These are phyloP conservation scores for Agonopterix alstromeriana DNA, from an alignment of 2,888 invertebrate species.

Conservation along the genomic window DNA sequence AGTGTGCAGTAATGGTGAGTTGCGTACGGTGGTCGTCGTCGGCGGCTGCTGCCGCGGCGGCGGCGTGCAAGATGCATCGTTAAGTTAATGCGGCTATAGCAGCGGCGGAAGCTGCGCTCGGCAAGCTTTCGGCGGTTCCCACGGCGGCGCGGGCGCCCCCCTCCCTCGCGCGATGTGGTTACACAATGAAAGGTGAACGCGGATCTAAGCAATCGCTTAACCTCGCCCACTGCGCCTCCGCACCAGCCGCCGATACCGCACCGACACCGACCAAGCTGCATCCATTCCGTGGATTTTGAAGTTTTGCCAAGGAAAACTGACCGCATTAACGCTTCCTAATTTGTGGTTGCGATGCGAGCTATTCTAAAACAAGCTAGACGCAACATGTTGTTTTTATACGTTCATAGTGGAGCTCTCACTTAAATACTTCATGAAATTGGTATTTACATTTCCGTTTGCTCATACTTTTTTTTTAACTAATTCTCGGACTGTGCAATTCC, in stretches of 20 bases:
- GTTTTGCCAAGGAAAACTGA: conserved; percentile 6
- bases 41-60: conserved; percentile 11
- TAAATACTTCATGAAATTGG: no score
- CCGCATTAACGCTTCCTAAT: conserved; percentile 4
- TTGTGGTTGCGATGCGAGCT: not conserved
- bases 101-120: conserved; percentile 69
- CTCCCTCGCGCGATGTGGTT: conserved; percentile 36
- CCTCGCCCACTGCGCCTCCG: conserved; percentile 70
- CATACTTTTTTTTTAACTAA: no score
- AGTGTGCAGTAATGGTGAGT: conserved; percentile 34
- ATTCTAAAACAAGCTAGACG: no score
- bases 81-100: conserved; percentile 58
- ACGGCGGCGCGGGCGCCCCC: conserved; percentile 42
- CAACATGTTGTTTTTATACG: no score
- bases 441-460: no score
- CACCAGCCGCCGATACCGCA: conserved; percentile 22
- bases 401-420: no score
- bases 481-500: no score
- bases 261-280: conserved; percentile 26
- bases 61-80: conserved; percentile 61
- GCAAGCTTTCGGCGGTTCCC: conserved; percentile 75
- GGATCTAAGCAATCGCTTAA: conserved; percentile 77
- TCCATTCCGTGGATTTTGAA: conserved; percentile 10
- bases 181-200: conserved; percentile 76
- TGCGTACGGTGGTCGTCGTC: conserved; percentile 19